phyloP scores from a whole-genome alignment of 1,140 invertebrate species.

The Euwallacea fornicatus region DNA sequence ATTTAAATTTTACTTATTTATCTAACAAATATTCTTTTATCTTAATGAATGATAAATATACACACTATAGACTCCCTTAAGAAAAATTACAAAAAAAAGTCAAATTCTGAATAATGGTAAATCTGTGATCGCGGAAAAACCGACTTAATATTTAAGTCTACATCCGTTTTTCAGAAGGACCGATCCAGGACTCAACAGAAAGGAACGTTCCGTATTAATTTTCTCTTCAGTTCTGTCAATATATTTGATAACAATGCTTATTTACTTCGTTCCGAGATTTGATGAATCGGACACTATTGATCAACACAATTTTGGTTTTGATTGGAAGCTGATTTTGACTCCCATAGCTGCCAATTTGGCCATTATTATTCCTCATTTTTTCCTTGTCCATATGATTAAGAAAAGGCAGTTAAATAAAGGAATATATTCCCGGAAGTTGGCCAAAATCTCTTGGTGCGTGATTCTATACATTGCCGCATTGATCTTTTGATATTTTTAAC shows the following conservation, averaged over 20 bases:
- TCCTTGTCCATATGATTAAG: slow-evolving; percentile 20
- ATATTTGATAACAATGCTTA: slow-evolving; percentile 30
- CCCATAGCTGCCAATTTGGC: slow-evolving; percentile 23
- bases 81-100: too few species aligned
- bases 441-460: neutral
- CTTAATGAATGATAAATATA: too few species aligned
- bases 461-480: neutral
- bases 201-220: slow-evolving; percentile 34
- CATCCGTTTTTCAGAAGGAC: neutral
- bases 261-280: slow-evolving; percentile 35
- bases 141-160: too few species aligned
- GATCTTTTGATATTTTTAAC: neutral
- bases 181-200: slow-evolving; percentile 26
- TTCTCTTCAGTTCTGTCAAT: slow-evolving; percentile 35
- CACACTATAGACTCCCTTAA: too few species aligned
- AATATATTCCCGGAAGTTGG: too few species aligned
- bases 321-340: slow-evolving; percentile 22
- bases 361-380: slow-evolving; percentile 31
- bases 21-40: too few species aligned
- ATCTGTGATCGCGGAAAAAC: too few species aligned
- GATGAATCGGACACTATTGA: slow-evolving; percentile 35
- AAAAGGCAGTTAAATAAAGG: too few species aligned
- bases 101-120: too few species aligned
- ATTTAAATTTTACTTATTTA: too few species aligned
- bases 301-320: slow-evolving; percentile 22